Conservation (phyloP, 1,140 invertebrate species). For the Zelostemma sp. region DNA sequence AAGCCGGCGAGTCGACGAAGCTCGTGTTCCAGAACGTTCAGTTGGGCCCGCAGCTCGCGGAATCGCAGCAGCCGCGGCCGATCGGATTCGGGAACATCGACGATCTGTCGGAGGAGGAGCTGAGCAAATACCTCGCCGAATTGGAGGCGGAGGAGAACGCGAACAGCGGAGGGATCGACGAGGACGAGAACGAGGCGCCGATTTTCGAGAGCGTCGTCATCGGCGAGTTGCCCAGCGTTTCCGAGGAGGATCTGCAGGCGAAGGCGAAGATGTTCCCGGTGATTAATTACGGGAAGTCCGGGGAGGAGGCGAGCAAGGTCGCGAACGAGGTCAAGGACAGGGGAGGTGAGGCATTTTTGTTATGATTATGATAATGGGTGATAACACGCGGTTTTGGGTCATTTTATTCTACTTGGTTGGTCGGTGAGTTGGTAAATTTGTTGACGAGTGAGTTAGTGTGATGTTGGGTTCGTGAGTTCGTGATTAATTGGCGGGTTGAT, state of each 20-base stretch:
- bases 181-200: conserved; percentile 61
- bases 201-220: conserved; percentile 61
- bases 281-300: too few relatives aligned
- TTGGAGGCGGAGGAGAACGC: conserved; percentile 68
- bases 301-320: too few relatives aligned
- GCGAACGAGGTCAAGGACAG: too few relatives aligned
- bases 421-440: too few relatives aligned
- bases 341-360: too few relatives aligned
- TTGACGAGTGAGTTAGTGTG: too few relatives aligned
- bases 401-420: too few relatives aligned
- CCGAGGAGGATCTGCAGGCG: conserved; percentile 55
- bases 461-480: too few relatives aligned
- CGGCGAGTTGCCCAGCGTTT: conserved; percentile 54
- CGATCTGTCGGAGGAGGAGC: conserved; percentile 72
- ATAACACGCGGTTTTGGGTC: too few relatives aligned
- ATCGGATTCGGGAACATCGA: conserved; percentile 64
- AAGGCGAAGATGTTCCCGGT: too few relatives aligned
- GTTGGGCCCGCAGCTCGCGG: conserved; percentile 34
- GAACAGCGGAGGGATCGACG: conserved; percentile 46
- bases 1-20: conserved; percentile 43
- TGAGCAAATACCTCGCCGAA: conserved; percentile 73
- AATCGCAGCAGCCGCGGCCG: conserved; percentile 34
- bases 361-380: too few relatives aligned
- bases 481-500: too few relatives aligned
- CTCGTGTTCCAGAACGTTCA: conserved; percentile 54